A percentile compares a stretch with the other conserved stretches of the same genome.
phyloP scores from a whole-genome alignment of 2,113 vertebrate genomes.

The Austrofundulus limnaeus region DNA sequence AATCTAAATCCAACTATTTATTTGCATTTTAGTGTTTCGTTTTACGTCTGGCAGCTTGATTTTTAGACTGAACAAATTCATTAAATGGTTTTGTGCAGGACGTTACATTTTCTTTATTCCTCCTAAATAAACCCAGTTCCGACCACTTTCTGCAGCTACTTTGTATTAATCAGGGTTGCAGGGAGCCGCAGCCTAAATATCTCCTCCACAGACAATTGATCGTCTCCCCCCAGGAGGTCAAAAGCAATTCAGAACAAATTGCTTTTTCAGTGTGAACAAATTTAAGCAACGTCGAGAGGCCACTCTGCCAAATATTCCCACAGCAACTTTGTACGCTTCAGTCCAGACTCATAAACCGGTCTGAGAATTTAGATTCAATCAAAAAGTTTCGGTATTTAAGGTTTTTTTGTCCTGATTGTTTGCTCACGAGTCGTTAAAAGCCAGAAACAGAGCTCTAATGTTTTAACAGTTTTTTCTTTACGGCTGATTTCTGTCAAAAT shows the following conservation, averaged over 20 bases:
- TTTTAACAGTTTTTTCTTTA: too few species aligned
- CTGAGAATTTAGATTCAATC: neutral
- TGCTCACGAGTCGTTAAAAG: neutral
- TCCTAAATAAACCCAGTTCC: neutral
- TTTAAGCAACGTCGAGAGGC: neutral
- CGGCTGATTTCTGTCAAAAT: too few species aligned
- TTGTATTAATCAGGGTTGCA: neutral
- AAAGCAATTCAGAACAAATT: constrained; percentile 8
- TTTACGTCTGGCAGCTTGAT: too few species aligned
- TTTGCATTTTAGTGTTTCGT: too few species aligned
- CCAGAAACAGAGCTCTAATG: too few species aligned
- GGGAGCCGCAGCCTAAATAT: constrained; percentile 2
- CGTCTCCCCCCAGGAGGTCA: neutral
- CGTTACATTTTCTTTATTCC: neutral
- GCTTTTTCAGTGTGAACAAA: constrained; percentile 4
- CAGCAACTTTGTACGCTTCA: neutral
- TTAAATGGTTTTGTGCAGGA: neutral
- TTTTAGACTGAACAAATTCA: too few species aligned
- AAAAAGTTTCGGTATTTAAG: neutral
- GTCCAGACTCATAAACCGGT: neutral
- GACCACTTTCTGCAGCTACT: neutral
- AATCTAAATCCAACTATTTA: too few species aligned
- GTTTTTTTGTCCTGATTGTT: neutral
- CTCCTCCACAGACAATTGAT: constrained; percentile 1
- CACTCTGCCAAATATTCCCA: neutral